Base-by-base conservation (phyloP, 2,113 vertebrate genomes). In the Oceanodroma tethys region DNA sequence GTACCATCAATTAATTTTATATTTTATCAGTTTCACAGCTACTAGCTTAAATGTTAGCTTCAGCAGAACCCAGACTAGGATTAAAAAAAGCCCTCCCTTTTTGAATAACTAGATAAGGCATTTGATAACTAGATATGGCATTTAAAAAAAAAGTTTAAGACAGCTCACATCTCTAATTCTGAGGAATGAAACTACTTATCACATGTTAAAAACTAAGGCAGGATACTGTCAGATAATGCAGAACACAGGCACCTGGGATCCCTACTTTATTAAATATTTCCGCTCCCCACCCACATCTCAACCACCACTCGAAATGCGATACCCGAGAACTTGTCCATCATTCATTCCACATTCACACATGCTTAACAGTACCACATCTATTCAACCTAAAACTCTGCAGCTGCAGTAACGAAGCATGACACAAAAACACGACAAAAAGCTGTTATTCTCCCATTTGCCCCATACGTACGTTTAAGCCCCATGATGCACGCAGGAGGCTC, bases 401-500 rank as follows among this genome's bases (percentile, higher is more conserved):
- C 47, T 66, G n/a, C 40, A 40, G 30, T 29, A 82, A 56, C 1
- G 3, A 68, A 70, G 59, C 18, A 58, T 0, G 4, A 66, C 58
- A 32, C 1, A 4, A 66, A 86, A 65, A 34, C 36, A 7, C 0
- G 26, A 56, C n/a, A 50, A 58, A 59, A 81, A 66, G 30, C 45
- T 27, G 34, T 18, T 4, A 5, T 36, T 72, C 38, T 75, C 68
- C 56, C 6, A 7, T 10, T 63, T 38, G 12, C 68, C 38, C 59
- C 20, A 30, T 19, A 18, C 2, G 0, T 2, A 4, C 6, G 1
- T 26, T 34, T 18, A 43, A 56, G 30, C 21, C 55, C 58, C 30
- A 19, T 0, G 0, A 76, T 4, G 71, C 15, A 34, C 0, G 0
- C 29, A 68, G 53, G 56, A 83, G 32, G 38, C 55, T 16, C 60